A percentile compares a stretch with the other conserved stretches of the same genome.
Evolutionary conservation across 1,140 invertebrate genomes (phyloP).

Genomic region (Choristoneura fumiferana): DNA sequence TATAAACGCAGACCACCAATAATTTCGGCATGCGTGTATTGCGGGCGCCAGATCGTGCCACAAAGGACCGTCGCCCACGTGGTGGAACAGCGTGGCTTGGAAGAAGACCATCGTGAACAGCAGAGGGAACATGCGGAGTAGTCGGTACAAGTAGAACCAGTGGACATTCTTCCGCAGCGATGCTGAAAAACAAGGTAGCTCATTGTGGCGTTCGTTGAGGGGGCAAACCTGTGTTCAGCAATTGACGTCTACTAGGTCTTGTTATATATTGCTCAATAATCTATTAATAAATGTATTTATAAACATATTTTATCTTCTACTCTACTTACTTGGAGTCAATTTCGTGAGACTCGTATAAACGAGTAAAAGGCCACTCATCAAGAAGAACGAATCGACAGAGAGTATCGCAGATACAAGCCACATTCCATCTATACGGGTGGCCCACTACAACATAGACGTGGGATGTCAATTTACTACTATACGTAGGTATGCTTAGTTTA

Average conservation of each 20-base stretch:
- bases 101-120: conserved; percentile 45
- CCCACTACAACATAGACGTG: neutral
- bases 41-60: conserved; percentile 36
- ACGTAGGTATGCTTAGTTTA: no score
- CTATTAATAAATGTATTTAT: no score
- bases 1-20: neutral
- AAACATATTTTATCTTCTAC: neutral
- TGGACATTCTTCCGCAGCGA: conserved; percentile 31
- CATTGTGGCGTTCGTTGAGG: no score
- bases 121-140: conserved; percentile 49
- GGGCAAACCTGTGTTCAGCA: no score
- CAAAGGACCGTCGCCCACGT: conserved; percentile 43
- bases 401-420: conserved; percentile 9
- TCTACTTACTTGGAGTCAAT: conserved; percentile 13
- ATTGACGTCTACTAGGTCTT: no score
- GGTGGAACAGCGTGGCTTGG: conserved; percentile 41
- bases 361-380: conserved; percentile 15
- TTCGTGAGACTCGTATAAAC: conserved; percentile 16
- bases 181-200: conserved; percentile 9
- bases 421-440: neutral
- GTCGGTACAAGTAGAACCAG: conserved; percentile 54
- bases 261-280: no score
- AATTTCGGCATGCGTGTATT: neutral
- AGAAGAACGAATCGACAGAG: conserved; percentile 16
- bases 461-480: no score